Conservation (phyloP, 1,140 invertebrate species). For the Aporrectodea caliginosa region DNA sequence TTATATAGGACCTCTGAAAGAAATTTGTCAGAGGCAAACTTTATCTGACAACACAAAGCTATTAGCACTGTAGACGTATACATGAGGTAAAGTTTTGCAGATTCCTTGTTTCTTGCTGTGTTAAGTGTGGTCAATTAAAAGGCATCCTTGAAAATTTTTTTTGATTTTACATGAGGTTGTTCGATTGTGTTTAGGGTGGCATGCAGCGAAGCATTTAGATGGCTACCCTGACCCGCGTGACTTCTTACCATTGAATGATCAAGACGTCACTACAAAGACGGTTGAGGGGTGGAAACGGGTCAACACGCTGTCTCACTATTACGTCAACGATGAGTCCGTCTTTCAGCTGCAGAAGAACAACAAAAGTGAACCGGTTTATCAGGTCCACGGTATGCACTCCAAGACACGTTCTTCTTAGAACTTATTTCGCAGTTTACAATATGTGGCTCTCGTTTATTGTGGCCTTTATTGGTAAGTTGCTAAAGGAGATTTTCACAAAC, state of each 20-base stretch:
- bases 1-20: too few relatives aligned
- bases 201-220: background rate
- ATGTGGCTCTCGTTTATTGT: background rate
- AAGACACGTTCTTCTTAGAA: too few relatives aligned
- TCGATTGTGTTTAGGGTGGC: background rate
- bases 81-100: too few relatives aligned
- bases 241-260: slow-evolving; percentile 89
- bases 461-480: background rate
- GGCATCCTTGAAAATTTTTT: too few relatives aligned
- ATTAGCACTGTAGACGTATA: too few relatives aligned
- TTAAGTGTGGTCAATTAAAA: too few relatives aligned
- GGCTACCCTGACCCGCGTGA: slow-evolving; percentile 64
- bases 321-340: slow-evolving; percentile 90
- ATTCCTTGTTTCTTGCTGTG: too few relatives aligned
- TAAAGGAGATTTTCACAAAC: too few relatives aligned
- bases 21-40: too few relatives aligned
- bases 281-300: slow-evolving; percentile 95
- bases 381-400: slow-evolving; percentile 21
- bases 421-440: background rate
- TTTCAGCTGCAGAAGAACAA: slow-evolving; percentile 85
- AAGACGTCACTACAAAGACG: slow-evolving; percentile 89
- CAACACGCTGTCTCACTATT: slow-evolving; percentile 95
- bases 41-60: too few relatives aligned
- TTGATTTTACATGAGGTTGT: too few relatives aligned
- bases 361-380: slow-evolving; percentile 75